Evolutionary conservation across 2,113 vertebrate genomes (phyloP).

Genomic region (Paradoxurus hermaphroditus): DNA sequence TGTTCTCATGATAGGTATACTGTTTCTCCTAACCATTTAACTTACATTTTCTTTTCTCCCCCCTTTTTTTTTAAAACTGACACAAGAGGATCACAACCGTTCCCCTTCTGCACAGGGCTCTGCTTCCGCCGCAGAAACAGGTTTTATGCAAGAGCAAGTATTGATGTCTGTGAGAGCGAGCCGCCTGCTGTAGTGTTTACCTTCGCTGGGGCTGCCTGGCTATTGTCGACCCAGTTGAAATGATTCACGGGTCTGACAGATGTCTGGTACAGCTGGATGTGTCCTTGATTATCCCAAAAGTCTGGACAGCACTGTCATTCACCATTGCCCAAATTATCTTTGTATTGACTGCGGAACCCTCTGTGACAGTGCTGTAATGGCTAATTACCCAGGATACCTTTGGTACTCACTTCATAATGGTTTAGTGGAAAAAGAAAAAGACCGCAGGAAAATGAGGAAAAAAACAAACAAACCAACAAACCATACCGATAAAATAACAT

Average conservation of each 20-base stretch:
- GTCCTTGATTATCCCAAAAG: constrained; percentile 99
- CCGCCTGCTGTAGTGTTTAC: constrained; percentile 91
- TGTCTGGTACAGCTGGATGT: constrained; percentile 99
- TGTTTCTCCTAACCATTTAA: background rate
- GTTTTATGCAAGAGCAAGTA: constrained; percentile 74
- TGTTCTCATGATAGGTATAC: background rate
- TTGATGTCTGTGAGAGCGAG: constrained; percentile 84
- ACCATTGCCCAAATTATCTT: constrained; percentile 99
- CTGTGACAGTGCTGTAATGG: constrained; percentile 99
- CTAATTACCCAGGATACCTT: constrained; percentile 99
- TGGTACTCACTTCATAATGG: constrained; percentile 90
- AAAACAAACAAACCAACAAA: no score
- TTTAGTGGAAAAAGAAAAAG: constrained; percentile 81
- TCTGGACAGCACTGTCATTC: constrained; percentile 99
- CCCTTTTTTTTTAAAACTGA: background rate
- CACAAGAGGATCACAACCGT: background rate
- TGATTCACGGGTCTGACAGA: constrained; percentile 99
- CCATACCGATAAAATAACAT: constrained; percentile 67
- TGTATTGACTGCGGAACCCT: constrained; percentile 99
- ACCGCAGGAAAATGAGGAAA: constrained; percentile 73
- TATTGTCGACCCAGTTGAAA: constrained; percentile 92
- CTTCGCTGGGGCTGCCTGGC: constrained; percentile 91
- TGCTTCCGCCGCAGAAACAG: constrained; percentile 47
- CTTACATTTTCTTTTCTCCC: background rate
- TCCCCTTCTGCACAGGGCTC: background rate